These are phyloP conservation scores for Tragelaphus imberbis DNA, from an alignment of 2,113 vertebrate genomes.

Conservation along the genomic window DNA sequence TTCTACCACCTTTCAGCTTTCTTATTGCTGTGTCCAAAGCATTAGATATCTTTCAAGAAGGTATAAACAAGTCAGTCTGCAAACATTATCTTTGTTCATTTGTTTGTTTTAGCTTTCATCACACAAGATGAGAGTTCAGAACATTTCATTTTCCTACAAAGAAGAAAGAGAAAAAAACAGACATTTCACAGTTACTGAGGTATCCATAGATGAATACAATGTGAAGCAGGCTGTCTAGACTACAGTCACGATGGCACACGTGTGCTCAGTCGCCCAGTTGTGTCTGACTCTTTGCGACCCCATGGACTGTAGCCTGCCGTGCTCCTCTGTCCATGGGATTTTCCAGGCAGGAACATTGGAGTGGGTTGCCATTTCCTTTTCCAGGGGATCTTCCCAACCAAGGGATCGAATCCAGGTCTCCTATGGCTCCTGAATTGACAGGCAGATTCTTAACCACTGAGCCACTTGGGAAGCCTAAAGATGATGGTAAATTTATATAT, in stretches of 20 bases:
- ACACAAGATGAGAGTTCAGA: not conserved
- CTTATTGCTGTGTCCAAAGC: not conserved
- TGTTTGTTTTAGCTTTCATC: not conserved
- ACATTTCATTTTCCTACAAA: not conserved
- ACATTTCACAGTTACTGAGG: not conserved
- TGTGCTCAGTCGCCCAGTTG: not conserved
- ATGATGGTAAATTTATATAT: not conserved
- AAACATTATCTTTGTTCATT: not conserved
- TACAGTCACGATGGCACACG: not conserved
- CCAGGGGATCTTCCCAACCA: not conserved
- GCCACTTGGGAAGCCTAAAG: not conserved
- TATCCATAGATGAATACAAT: not conserved
- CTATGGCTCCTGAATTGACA: not conserved
- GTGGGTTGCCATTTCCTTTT: not conserved
- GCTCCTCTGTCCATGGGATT: not conserved
- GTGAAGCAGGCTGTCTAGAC: not conserved
- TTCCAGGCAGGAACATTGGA: not conserved
- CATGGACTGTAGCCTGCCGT: not conserved
- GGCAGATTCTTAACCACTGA: not conserved
- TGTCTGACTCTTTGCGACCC: not conserved
- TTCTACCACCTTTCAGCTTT: not conserved
- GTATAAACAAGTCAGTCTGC: not conserved
- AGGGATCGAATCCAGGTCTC: not conserved
- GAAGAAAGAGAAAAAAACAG: not conserved
- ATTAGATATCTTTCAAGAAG: not conserved